Evolutionary conservation across 2,113 vertebrate genomes (phyloP).

Genomic region (Larimichthys polyactis): DNA sequence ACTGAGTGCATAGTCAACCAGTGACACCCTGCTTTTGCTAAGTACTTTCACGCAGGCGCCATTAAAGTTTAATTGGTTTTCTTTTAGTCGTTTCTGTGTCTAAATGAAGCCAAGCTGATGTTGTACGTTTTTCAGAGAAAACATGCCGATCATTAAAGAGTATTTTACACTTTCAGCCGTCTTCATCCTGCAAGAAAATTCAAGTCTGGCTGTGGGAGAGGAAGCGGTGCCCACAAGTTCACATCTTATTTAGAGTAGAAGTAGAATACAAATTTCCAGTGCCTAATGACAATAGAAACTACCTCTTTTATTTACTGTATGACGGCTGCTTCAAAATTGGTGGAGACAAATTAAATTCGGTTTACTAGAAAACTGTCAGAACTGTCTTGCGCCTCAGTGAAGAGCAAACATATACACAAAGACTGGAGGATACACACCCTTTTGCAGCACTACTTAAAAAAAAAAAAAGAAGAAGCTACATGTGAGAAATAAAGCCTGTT

Average conservation of each 20-base stretch:
- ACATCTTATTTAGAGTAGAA: no score
- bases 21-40: constrained; percentile 10
- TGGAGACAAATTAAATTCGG: neutral
- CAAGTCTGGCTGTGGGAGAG: neutral
- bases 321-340: neutral
- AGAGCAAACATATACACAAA: neutral
- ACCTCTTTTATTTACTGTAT: neutral
- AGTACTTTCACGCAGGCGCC: constrained; percentile 4
- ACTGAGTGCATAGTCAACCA: constrained; percentile 11
- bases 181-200: neutral
- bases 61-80: neutral
- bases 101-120: neutral
- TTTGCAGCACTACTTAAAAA: neutral
- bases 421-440: neutral
- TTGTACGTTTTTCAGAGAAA: neutral
- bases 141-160: neutral
- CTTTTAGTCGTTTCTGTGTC: neutral
- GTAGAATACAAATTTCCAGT: neutral
- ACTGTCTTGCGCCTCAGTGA: no score
- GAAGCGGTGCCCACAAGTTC: neutral
- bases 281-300: neutral
- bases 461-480: neutral
- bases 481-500: constrained; percentile 41
- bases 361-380: neutral
- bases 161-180: neutral